Evolutionary conservation across 2,113 vertebrate species (phyloP).

Genomic region (Equus quagga): DNA sequence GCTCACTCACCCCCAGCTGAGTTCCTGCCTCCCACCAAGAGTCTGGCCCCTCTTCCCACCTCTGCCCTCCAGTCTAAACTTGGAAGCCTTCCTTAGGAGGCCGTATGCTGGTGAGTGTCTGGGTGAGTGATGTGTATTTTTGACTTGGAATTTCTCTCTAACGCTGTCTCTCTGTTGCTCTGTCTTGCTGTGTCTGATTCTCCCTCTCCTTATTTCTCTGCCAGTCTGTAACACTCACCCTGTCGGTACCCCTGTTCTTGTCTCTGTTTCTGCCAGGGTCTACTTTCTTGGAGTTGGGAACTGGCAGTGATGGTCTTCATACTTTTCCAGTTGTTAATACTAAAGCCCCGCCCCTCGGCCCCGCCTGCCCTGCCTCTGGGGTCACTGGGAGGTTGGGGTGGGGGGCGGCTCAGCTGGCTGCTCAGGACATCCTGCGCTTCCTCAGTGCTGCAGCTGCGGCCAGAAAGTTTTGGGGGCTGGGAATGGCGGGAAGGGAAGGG

Average conservation of each 20-base stretch:
- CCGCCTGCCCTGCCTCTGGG: slow-evolving; percentile 74
- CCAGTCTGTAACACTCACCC: slow-evolving; percentile 51
- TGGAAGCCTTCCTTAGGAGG: slow-evolving; percentile 72
- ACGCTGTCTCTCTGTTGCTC: slow-evolving; percentile 29
- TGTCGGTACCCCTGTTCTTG: slow-evolving; percentile 39
- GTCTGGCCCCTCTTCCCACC: slow-evolving; percentile 63
- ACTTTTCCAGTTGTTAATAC: slow-evolving; percentile 81
- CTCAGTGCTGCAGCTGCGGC: slow-evolving; percentile 67
- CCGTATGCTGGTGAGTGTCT: slow-evolving; percentile 60
- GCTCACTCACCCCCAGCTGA: background rate
- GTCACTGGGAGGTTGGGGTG: slow-evolving; percentile 78
- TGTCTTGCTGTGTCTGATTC: slow-evolving; percentile 65
- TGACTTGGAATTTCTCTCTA: slow-evolving; percentile 78
- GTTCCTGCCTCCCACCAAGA: background rate
- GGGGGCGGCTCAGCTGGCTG: slow-evolving; percentile 49
- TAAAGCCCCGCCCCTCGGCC: slow-evolving; percentile 64
- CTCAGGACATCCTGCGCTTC: slow-evolving; percentile 78
- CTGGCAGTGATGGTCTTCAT: slow-evolving; percentile 72
- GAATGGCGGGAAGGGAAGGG: background rate
- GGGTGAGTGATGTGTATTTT: slow-evolving; percentile 79
- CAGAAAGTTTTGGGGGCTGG: slow-evolving; percentile 33
- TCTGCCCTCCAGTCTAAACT: slow-evolving; percentile 69
- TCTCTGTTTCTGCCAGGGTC: slow-evolving; percentile 56
- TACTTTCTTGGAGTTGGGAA: slow-evolving; percentile 69
- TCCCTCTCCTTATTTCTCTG: slow-evolving; percentile 32